Conservation (phyloP, 2,888 invertebrate genomes). For the Cataglyphis altisquamis region DNA sequence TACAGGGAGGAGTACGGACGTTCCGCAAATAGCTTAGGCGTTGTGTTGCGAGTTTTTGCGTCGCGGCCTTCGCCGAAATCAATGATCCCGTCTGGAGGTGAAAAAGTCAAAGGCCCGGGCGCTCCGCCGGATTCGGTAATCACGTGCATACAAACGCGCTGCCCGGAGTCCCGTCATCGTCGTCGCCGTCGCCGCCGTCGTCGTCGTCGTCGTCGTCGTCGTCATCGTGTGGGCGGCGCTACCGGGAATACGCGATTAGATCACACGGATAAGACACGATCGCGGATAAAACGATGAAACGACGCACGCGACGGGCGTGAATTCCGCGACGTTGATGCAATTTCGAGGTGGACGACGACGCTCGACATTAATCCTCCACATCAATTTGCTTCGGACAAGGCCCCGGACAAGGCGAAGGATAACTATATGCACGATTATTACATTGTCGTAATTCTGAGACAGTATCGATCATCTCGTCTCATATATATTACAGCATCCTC, state of each 20-base stretch:
- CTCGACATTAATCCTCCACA: slow-evolving; percentile 11
- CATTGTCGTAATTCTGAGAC: slow-evolving; percentile 5
- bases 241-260: slow-evolving; percentile 57
- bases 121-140: slow-evolving; percentile 66
- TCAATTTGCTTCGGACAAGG: slow-evolving; percentile 24
- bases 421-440: slow-evolving; percentile 8
- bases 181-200: background rate
- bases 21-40: slow-evolving; percentile 39
- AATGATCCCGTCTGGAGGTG: slow-evolving; percentile 77
- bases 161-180: slow-evolving; percentile 10
- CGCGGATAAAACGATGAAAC: slow-evolving; percentile 7
- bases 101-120: slow-evolving; percentile 68
- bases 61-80: slow-evolving; percentile 65
- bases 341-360: background rate
- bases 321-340: slow-evolving; percentile 56
- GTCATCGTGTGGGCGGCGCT: slow-evolving; percentile 29
- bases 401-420: slow-evolving; percentile 21
- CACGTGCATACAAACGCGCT: slow-evolving; percentile 51
- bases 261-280: slow-evolving; percentile 53
- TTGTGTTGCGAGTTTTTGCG: slow-evolving; percentile 31
- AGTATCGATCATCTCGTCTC: slow-evolving; percentile 34
- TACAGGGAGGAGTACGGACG: slow-evolving; percentile 20
- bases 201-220: background rate
- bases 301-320: slow-evolving; percentile 16
- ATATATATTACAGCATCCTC: background rate